Evolutionary conservation across 2,888 invertebrate genomes (phyloP).

Genomic region (Mythimna lalbum): DNA sequence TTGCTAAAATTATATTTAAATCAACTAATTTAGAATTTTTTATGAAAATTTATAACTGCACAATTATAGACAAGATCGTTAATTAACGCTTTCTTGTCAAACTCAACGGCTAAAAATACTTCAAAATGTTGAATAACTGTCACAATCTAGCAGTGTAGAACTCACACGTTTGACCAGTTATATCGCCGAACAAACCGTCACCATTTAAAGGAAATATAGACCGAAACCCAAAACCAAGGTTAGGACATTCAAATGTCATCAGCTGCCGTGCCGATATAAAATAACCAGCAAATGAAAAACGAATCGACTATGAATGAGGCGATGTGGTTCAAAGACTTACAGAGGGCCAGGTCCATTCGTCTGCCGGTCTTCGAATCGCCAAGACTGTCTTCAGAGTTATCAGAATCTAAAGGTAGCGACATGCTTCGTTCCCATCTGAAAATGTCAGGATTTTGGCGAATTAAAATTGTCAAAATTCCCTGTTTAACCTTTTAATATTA

Average conservation of each 20-base stretch:
- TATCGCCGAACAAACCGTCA: constrained; percentile 73
- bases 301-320: constrained; percentile 80
- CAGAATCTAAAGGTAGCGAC: constrained; percentile 92
- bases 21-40: constrained; percentile 5
- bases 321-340: constrained; percentile 91
- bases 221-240: constrained; percentile 65
- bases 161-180: constrained; percentile 75
- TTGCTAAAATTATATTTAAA: not conserved
- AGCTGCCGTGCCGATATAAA: constrained; percentile 89
- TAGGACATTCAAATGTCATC: constrained; percentile 76
- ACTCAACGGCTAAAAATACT: constrained; percentile 11
- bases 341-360: constrained; percentile 96
- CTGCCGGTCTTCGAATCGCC: constrained; percentile 89
- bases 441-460: constrained; percentile 48
- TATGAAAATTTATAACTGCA: constrained; percentile 3
- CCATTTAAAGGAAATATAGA: constrained; percentile 59
- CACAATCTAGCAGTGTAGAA: constrained; percentile 62
- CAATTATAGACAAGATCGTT: constrained; percentile 12
- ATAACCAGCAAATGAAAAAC: constrained; percentile 89
- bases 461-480: constrained; percentile 37
- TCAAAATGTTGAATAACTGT: constrained; percentile 47
- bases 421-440: constrained; percentile 93
- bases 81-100: constrained; percentile 5
- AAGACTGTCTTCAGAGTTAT: constrained; percentile 86
- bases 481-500: constrained; percentile 10